Percentiles rank a stretch among this genome's conserved stretches.
These are phyloP conservation scores for Dolichallabes microphthalmus DNA, from an alignment of 2,113 vertebrate species.

Conservation along the genomic window DNA sequence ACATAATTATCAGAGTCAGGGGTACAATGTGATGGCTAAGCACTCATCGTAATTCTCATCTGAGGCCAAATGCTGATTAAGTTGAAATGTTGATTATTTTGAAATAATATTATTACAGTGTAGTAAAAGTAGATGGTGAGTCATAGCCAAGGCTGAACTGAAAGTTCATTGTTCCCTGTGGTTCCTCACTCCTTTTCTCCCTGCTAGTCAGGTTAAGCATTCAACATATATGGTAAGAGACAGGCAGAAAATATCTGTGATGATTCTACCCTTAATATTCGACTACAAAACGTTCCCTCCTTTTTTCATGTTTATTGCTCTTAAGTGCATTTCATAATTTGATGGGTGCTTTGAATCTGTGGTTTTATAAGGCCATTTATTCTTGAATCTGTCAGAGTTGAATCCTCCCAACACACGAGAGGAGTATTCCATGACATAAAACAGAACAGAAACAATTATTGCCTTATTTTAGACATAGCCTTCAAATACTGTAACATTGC, in stretches of 20 bases:
- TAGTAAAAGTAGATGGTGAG: conserved; percentile 31
- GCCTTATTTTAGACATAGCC: neutral
- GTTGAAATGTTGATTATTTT: conserved; percentile 47
- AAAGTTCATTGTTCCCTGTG: conserved; percentile 18
- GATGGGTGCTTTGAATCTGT: neutral
- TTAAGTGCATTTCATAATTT: neutral
- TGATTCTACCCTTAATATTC: conserved; percentile 2
- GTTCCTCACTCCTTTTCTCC: conserved; percentile 4
- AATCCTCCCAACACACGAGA: neutral
- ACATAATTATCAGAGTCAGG: conserved; percentile 43
- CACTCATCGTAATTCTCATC: conserved; percentile 30
- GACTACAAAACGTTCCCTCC: neutral
- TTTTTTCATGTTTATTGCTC: neutral
- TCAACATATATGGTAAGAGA: conserved; percentile 2
- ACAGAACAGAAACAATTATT: neutral
- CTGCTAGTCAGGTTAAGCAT: neutral
- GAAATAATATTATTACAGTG: conserved; percentile 46
- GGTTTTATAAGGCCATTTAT: conserved; percentile 14
- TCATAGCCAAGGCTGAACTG: conserved; percentile 17
- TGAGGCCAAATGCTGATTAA: conserved; percentile 46
- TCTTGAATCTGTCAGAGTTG: neutral
- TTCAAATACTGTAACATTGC: neutral
- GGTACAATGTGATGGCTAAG: conserved; percentile 39
- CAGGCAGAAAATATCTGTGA: neutral
- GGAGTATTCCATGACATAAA: conserved; percentile 22